phyloP scores from a whole-genome alignment of 2,888 invertebrate genomes.

The Caenorhabditis sp. region DNA sequence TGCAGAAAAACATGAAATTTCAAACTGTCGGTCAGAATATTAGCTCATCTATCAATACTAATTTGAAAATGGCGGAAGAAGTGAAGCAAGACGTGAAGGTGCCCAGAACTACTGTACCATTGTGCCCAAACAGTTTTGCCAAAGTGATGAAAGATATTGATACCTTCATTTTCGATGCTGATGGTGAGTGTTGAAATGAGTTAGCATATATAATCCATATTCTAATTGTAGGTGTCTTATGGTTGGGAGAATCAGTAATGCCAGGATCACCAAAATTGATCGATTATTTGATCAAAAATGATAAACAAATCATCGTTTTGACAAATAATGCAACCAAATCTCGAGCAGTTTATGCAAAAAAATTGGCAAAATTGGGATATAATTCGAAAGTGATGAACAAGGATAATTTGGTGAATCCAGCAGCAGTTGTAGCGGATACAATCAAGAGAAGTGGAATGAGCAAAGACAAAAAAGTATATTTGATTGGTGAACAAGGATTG shows the following conservation, averaged over 20 bases:
- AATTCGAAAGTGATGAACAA: constrained; percentile 69
- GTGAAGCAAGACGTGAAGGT: too few relatives aligned
- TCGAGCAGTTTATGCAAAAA: constrained; percentile 79
- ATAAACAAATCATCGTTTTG: constrained; percentile 74
- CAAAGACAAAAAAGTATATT: constrained; percentile 75
- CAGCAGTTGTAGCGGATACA: constrained; percentile 66
- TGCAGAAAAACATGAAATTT: too few relatives aligned
- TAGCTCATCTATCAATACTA: too few relatives aligned
- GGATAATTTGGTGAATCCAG: constrained; percentile 66
- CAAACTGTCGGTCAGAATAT: too few relatives aligned
- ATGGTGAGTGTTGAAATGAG: constrained; percentile 48
- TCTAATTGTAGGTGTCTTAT: constrained; percentile 60
- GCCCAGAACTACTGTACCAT: constrained; percentile 28
- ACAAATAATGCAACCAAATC: constrained; percentile 91
- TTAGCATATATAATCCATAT: not conserved
- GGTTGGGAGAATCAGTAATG: constrained; percentile 65
- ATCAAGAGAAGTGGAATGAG: constrained; percentile 54
- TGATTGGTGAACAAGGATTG: constrained; percentile 84
- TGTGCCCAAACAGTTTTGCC: constrained; percentile 38
- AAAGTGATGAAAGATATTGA: constrained; percentile 58
- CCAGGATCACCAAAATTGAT: constrained; percentile 62
- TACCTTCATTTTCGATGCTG: constrained; percentile 70
- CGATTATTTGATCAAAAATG: constrained; percentile 71
- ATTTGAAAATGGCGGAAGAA: too few relatives aligned
- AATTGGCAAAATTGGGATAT: constrained; percentile 81